These are phyloP conservation scores for Phaetusa simplex DNA, from an alignment of 2,113 vertebrate genomes.

Conservation along the genomic window DNA sequence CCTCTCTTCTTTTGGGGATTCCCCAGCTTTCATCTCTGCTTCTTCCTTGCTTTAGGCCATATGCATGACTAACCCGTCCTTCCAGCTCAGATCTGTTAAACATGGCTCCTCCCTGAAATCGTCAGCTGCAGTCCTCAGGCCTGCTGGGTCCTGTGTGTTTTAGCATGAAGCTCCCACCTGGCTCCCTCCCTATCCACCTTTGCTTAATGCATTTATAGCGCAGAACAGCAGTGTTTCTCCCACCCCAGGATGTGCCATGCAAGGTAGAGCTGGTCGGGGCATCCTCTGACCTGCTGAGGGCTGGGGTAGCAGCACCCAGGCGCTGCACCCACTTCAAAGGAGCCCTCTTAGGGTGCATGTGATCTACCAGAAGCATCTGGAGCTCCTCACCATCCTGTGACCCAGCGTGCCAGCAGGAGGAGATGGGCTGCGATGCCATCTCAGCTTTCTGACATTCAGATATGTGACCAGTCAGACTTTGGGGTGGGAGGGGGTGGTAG, in stretches of 20 bases:
- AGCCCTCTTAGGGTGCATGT: not conserved
- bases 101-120: conserved; percentile 12
- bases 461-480: not conserved
- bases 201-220: not conserved
- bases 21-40: conserved; percentile 6
- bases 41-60: conserved; percentile 37
- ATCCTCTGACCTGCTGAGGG: not conserved
- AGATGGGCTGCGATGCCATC: not conserved
- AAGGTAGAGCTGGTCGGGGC: rapidly evolving
- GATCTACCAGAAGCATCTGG: not conserved
- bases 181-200: not conserved
- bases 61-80: conserved; percentile 23
- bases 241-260: not conserved
- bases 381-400: not conserved
- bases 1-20: conserved; percentile 6
- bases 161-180: not conserved
- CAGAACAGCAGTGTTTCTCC: not conserved
- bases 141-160: not conserved
- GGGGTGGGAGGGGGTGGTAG: rapidly evolving
- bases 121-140: not conserved
- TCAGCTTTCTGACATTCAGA: not conserved
- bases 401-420: not conserved
- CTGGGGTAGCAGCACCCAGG: not conserved
- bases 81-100: not conserved
- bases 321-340: not conserved